Percentiles rank a stretch among this genome's conserved stretches.
Evolutionary conservation across 2,888 invertebrate genomes (phyloP).

Genomic region (Arctia plantaginis): DNA sequence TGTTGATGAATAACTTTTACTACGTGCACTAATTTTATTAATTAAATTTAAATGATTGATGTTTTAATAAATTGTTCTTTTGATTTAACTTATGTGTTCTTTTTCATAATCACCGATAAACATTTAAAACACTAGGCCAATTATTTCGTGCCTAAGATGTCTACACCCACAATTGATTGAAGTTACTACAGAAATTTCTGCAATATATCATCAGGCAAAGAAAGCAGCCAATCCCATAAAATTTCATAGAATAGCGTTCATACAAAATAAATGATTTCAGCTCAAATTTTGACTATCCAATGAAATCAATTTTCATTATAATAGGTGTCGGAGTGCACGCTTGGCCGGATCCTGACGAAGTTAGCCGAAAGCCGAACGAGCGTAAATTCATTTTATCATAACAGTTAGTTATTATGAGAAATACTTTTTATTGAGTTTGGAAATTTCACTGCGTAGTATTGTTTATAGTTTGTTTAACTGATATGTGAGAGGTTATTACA

Average conservation of each 20-base stretch:
- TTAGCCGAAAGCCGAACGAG: constrained; percentile 29
- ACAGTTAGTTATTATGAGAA: constrained; percentile 8
- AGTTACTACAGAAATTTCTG: background rate
- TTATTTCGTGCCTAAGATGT: too few relatives aligned
- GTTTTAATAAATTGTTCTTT: too few relatives aligned
- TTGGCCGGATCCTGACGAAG: constrained; percentile 35
- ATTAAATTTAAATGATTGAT: too few relatives aligned
- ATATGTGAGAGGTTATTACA: background rate
- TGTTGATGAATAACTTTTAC: too few relatives aligned
- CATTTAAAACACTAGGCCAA: too few relatives aligned
- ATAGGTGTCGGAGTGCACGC: constrained; percentile 47
- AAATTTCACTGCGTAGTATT: constrained; percentile 1
- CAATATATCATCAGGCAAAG: background rate
- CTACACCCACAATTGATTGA: too few relatives aligned
- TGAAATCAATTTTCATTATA: constrained; percentile 48
- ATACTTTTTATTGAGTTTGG: constrained; percentile 14
- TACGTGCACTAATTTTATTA: too few relatives aligned
- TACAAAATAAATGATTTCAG: constrained; percentile 36
- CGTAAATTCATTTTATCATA: constrained; percentile 35
- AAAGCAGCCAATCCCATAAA: constrained; percentile 15
- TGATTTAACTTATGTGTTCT: too few relatives aligned
- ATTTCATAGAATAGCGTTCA: constrained; percentile 32
- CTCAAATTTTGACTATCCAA: constrained; percentile 35
- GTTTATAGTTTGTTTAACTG: background rate
- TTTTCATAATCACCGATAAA: background rate